Conservation (phyloP, 2,888 invertebrate genomes). For the Scotopteryx bipunctaria region DNA sequence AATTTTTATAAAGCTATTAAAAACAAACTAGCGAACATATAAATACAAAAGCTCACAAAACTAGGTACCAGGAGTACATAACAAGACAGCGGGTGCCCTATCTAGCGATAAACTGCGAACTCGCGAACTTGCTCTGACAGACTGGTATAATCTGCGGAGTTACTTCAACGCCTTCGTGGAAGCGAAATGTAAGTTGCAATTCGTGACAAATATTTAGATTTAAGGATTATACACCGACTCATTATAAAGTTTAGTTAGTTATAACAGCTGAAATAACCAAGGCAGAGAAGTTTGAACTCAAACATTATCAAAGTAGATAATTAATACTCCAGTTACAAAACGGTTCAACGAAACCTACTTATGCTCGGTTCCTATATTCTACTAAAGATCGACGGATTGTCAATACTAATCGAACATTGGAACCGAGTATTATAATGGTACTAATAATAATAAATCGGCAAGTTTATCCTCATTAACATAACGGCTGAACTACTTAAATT, state of each 20-base stretch:
- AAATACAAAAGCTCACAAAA: slow-evolving; percentile 32
- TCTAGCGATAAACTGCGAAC: slow-evolving; percentile 38
- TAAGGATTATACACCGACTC: slow-evolving; percentile 15
- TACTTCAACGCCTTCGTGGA: slow-evolving; percentile 33
- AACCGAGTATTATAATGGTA: too few relatives aligned
- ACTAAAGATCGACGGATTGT: too few relatives aligned
- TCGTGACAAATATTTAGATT: slow-evolving; percentile 27
- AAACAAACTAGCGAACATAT: neutral
- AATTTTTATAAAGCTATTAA: too few relatives aligned
- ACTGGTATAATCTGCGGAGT: slow-evolving; percentile 39
- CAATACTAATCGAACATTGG: too few relatives aligned
- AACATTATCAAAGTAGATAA: neutral
- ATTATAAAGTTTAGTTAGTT: slow-evolving; percentile 20
- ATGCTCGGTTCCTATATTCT: too few relatives aligned
- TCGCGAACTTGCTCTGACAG: slow-evolving; percentile 42
- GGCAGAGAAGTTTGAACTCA: neutral
- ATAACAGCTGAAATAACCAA: slow-evolving; percentile 8
- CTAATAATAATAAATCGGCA: too few relatives aligned
- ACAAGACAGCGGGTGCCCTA: slow-evolving; percentile 19
- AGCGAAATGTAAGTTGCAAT: slow-evolving; percentile 25
- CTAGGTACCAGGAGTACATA: slow-evolving; percentile 23
- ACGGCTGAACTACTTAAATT: too few relatives aligned
- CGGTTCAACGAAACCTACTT: too few relatives aligned
- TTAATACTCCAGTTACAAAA: too few relatives aligned
- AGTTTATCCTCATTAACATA: too few relatives aligned